Evolutionary conservation across 2,113 vertebrate genomes (phyloP), one percentile per base, ranked within the genome.

Genomic region (Orycteropus afer): DNA sequence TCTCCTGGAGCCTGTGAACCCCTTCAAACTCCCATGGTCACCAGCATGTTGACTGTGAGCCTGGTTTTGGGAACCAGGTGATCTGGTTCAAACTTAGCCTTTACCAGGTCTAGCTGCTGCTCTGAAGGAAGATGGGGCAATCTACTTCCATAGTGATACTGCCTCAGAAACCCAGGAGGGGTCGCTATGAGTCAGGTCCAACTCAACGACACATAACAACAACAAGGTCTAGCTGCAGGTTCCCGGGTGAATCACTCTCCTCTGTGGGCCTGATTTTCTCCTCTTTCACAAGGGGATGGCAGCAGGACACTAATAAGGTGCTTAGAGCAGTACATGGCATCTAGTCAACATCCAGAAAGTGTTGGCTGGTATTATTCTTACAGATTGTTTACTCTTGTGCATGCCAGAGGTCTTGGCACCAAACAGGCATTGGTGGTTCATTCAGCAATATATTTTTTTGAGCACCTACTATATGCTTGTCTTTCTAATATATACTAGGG

Each of bases 281-380:
- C 53, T 86, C 55, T 55, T 18, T 13, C 71, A 53, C 51, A 1
- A 2, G 18, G 29, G 12, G 29, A 7, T 27, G 53, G 22, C 45
- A n/a, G 13, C 15, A 14, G 59, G 40, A 23, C 25, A 20, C 55
- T 25, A 14, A 14, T 13, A 47, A 91, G 86, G 47, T 40, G 37
- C 73, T 85, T 61, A 29, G 80, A 49, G 49, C 37, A 61, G 67
- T 4, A 32, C 25, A 37, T 55, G 42, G 15, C 5, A 17, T 11
- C 11, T 34, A 0, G 0, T 2, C 8, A 49, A 29, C 29, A 53
- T 42, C 65, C n/a, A 59, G 8, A 0, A 37, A 40, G 65, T 4
- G 14, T 53, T 55, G 47, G 17, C 47, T 32, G 3, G 2, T 20
- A 0, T 69, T 63, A 34, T 27, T 76, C 15, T 53, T 20, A 3